These are phyloP conservation scores for Protaetia brevitarsis DNA, from an alignment of 1,140 invertebrate genomes.

Conservation along the genomic window DNA sequence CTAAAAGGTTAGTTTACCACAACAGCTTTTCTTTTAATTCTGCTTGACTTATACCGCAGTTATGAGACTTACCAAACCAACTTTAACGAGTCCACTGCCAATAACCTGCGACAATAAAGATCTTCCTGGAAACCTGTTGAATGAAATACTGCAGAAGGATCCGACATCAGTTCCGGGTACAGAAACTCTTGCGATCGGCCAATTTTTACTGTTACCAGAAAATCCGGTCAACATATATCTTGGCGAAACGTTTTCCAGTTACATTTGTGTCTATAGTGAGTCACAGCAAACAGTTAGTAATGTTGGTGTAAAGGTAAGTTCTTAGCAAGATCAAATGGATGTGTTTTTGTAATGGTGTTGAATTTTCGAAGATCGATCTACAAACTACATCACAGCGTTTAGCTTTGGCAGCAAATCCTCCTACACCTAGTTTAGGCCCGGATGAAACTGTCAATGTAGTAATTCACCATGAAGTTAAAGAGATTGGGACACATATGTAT, in stretches of 20 bases:
- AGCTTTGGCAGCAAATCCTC: slow-evolving; percentile 64
- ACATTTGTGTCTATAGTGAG: slow-evolving; percentile 95
- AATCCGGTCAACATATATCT: slow-evolving; percentile 84
- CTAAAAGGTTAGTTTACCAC: slow-evolving; percentile 39
- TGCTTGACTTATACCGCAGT: no score
- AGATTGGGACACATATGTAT: slow-evolving; percentile 95
- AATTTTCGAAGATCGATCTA: slow-evolving; percentile 72
- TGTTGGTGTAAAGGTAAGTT: slow-evolving; percentile 72
- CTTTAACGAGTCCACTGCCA: slow-evolving; percentile 73
- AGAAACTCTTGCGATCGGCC: slow-evolving; percentile 79
- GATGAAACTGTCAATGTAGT: slow-evolving; percentile 90
- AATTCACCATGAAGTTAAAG: slow-evolving; percentile 97
- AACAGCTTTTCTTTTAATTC: slow-evolving; percentile 14
- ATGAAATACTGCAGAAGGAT: slow-evolving; percentile 73
- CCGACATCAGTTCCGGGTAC: slow-evolving; percentile 72
- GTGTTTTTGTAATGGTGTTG: neutral
- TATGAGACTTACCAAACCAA: slow-evolving; percentile 89
- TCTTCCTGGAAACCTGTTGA: slow-evolving; percentile 75
- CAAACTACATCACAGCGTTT: slow-evolving; percentile 89
- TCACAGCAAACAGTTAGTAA: slow-evolving; percentile 77
- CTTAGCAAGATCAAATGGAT: neutral
- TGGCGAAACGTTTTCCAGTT: slow-evolving; percentile 97
- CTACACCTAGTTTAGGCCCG: slow-evolving; percentile 67
- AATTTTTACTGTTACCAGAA: slow-evolving; percentile 89
- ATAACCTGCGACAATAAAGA: slow-evolving; percentile 81